Base-by-base conservation (phyloP, 1,140 invertebrate species). In the Neuroterus valhalla region DNA sequence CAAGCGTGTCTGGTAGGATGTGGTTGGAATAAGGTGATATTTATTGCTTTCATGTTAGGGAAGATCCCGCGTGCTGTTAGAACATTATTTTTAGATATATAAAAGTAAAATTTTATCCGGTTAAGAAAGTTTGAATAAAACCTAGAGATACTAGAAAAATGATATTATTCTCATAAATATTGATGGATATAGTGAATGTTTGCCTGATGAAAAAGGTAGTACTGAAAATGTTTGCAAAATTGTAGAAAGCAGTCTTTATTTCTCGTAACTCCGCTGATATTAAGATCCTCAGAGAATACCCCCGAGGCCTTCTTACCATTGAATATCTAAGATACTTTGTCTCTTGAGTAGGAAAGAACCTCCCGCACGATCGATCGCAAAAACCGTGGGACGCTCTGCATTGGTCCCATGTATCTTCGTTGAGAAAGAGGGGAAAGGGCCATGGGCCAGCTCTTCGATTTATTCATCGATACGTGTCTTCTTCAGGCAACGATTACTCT, bases 401-500 rank as follows among this genome's bases (percentile, higher is more conserved):
- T 31, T 62, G 26, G 31, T 10, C 15, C 12, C 12, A 62, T 62
- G 55, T 26, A 62, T 62, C 55, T 62, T 62, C 21, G 11, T 11
- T 15, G 3, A 12, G 11, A 31, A 26, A 62, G 55, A 31, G 52
- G 19, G 10, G 21, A 46, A 48, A n/a, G 45, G 46, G 21, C 48
- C 48, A 52, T 71, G 70, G 70, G 23, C 55, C 72, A 43, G 12
- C 14, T 43, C 45, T n/a, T 44, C 72, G 71, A 78, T 75, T 66
- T 52, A 66, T 71, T 71, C 69, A 15, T 70, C 77, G 77, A 73
- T 76, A 69, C 76, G 67, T 73, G 75, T 82, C 77, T 72, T 31
- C 19, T 77, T 31, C 38, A 70, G 74, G 70, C 75, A 70, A 70
- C 66, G 74, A 80, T 78, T 78, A 46, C 76, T 78, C 72, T 76